Evolutionary conservation across 2,888 invertebrate species (phyloP), one percentile per base, ranked within the genome.

Genomic region (Nebria brevicollis): DNA sequence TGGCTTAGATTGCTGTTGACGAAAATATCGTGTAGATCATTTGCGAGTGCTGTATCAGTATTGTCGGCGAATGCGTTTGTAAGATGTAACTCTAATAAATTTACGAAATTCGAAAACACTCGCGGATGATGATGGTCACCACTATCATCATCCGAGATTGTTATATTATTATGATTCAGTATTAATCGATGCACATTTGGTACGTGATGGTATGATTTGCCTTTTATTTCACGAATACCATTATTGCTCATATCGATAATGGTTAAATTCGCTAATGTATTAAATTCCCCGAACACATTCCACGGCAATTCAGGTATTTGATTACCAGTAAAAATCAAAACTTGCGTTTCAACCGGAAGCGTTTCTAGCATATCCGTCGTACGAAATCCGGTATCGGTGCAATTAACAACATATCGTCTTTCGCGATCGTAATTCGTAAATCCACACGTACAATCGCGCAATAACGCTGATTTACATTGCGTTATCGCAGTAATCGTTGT

Each of bases 191-290:
- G 91, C 0, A 95, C 95, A 83, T 91, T 92, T 74, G 91, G 90
- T 0, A 95, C 95, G 85, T 93, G 94, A 86, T 95, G 95, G 86
- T 94, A 95, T 0, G 94, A 90, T 87, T 95, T 94, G 1, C 95
- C 95, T 82, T 92, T 92, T 73, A 95, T 94, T 83, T 93, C 93
- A 72, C 91, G 88, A 68, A 95, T 95, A 15, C 91, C 90, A 87
- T 95, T 95, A 86, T 92, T 93, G 83, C 93, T 94, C 93, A 95
- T 93, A 85, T 95, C 95, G 70, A 95, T 92, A 4, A 93, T 90
- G 83, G 91, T 90, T 73, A 95, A 87, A 72, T 91, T 89, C 34
- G 90, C 90, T 82, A 93, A 91, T 75, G 90, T 90, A 82, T 91
- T 91, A 42, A 91, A 89, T 64, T 91, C 92, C 0, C 95, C 95